Evolutionary conservation across 2,797 vertebrate species (phyloP).

Genomic region (Podarcis siculus): DNA sequence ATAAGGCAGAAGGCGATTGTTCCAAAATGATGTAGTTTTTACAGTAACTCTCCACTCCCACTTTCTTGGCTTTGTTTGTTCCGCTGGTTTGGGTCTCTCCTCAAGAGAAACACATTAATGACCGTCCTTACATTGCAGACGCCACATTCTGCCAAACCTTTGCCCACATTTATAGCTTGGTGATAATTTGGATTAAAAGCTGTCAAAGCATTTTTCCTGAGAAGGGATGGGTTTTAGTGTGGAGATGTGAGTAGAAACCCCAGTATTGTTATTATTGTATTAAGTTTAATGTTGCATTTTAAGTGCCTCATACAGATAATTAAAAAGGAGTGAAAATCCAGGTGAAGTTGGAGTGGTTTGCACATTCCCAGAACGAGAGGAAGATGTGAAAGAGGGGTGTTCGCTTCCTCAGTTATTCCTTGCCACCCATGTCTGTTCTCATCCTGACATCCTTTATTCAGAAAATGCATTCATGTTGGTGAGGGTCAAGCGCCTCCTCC

Average conservation of each 20-base stretch:
- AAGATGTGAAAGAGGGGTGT: conserved; percentile 75
- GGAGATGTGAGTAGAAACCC: conserved; percentile 65
- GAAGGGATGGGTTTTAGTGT: conserved; percentile 28
- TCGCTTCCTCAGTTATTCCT: conserved; percentile 70
- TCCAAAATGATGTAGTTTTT: conserved; percentile 45
- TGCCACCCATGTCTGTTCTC: conserved; percentile 79
- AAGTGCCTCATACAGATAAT: conserved; percentile 73
- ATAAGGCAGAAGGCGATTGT: conserved; percentile 13
- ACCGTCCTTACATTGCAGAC: background rate
- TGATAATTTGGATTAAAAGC: background rate
- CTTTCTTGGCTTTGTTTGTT: background rate
- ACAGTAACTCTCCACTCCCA: background rate
- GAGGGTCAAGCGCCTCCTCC: conserved; percentile 76
- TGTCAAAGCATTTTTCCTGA: background rate
- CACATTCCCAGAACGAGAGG: conserved; percentile 76
- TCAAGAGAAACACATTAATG: no score
- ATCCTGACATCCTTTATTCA: conserved; percentile 76
- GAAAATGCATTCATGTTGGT: conserved; percentile 81
- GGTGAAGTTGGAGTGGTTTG: conserved; percentile 76
- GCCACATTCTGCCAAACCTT: background rate
- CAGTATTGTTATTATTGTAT: conserved; percentile 32
- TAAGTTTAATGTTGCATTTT: conserved; percentile 62
- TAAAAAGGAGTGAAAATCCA: conserved; percentile 75
- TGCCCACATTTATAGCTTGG: background rate
- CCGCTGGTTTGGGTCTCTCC: background rate